Percentiles rank a stretch among this genome's conserved stretches.
Conservation (phyloP, 2,113 vertebrate genomes). For the Hippoglossus stenolepis region DNA sequence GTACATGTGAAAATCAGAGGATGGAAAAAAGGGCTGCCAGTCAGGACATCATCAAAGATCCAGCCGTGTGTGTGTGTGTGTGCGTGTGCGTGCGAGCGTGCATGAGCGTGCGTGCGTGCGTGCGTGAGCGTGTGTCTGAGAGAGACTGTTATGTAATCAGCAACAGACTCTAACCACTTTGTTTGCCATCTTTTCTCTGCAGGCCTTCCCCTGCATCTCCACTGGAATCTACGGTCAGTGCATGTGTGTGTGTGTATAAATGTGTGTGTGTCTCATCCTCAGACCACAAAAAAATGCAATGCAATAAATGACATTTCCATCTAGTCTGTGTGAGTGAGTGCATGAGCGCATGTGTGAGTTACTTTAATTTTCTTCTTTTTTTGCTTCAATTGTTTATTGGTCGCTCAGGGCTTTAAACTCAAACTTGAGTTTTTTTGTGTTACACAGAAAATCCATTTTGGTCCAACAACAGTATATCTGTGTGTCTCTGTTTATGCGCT, state of each 20-base stretch:
- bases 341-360: too few species aligned
- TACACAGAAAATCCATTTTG: not conserved
- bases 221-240: conserved; percentile 91
- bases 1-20: not conserved
- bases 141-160: conserved; percentile 22
- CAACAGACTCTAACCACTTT: conserved; percentile 32
- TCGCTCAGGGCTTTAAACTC: conserved; percentile 3
- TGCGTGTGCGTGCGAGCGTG: too few species aligned
- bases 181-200: conserved; percentile 48
- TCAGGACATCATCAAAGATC: conserved; percentile 10
- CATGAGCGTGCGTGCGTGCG: not conserved
- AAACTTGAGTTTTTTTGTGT: conserved; percentile 1
- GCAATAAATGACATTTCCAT: not conserved
- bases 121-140: conserved; percentile 5
- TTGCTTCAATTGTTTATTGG: not conserved
- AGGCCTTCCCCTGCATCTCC: conserved; percentile 94
- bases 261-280: not conserved
- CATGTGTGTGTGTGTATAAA: not conserved
- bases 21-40: not conserved
- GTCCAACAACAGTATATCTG: not conserved
- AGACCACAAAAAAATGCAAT: too few species aligned
- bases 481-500: conserved; percentile 3
- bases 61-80: conserved; percentile 13
- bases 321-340: not conserved
- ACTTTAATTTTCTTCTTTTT: too few species aligned